Conservation (phyloP, 2,888 invertebrate species). For the Flexamia atlantica region DNA sequence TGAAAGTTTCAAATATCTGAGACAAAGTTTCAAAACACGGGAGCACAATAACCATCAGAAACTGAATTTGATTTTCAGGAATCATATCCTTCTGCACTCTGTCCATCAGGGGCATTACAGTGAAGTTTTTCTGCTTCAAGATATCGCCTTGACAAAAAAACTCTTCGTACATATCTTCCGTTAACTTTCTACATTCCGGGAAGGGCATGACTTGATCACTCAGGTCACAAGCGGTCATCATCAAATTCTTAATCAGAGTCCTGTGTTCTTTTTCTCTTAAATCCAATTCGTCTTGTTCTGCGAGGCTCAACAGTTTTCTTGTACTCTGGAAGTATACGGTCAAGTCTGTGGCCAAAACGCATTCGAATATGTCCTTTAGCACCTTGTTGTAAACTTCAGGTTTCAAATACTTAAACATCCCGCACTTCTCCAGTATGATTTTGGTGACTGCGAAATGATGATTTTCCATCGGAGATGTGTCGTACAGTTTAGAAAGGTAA, state of each 20-base stretch:
- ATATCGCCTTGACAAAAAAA: slow-evolving; percentile 79
- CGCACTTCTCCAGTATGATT: slow-evolving; percentile 78
- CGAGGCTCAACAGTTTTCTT: slow-evolving; percentile 76
- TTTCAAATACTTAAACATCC: slow-evolving; percentile 76
- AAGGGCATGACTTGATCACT: slow-evolving; percentile 81
- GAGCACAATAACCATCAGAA: slow-evolving; percentile 79
- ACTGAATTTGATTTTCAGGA: slow-evolving; percentile 82
- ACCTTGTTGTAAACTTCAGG: slow-evolving; percentile 74
- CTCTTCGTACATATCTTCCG: slow-evolving; percentile 78
- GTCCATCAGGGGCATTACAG: slow-evolving; percentile 82
- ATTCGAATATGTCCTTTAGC: slow-evolving; percentile 77
- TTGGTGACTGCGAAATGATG: slow-evolving; percentile 80
- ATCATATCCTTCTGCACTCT: slow-evolving; percentile 78
- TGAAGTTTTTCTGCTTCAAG: slow-evolving; percentile 79
- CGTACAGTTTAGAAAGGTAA: slow-evolving; percentile 78
- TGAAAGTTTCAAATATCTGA: background rate
- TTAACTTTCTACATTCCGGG: slow-evolving; percentile 77
- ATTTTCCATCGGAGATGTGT: slow-evolving; percentile 79
- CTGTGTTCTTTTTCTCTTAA: slow-evolving; percentile 77
- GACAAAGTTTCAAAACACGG: slow-evolving; percentile 76
- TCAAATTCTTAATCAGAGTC: slow-evolving; percentile 77
- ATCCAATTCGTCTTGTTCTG: slow-evolving; percentile 76
- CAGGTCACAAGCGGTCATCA: slow-evolving; percentile 81
- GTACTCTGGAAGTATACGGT: slow-evolving; percentile 78
- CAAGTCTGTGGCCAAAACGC: slow-evolving; percentile 80